Evolutionary conservation across 2,888 invertebrate species (phyloP), one percentile per base, ranked within the genome.

Genomic region (Neoitamus cyanurus): DNA sequence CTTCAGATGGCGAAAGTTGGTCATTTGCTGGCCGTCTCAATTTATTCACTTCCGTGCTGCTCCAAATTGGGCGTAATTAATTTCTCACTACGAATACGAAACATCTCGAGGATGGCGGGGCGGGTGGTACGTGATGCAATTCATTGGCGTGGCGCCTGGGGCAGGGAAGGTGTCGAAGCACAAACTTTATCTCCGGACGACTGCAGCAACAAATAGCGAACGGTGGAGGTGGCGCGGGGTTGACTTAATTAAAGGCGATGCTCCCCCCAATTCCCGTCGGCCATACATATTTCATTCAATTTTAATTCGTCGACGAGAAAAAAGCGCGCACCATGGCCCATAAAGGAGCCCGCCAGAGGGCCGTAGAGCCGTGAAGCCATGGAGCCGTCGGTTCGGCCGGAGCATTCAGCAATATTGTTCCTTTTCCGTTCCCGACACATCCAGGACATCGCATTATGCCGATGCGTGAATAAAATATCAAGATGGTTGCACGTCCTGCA

Each of bases 401-500:
- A n/a, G n/a, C n/a, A n/a, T n/a, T n/a, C n/a, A n/a, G 30, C 36
- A 20, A 77, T 13, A 37, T 70, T 70, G 30, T 70, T 70, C 70
- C 70, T 25, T 28, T 30, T 25, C n/a, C 13, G 70, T 30, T 70
- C 30, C 70, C 70, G 11, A n/a, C 42, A 25, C 13, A 77, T 77
- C 30, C 77, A 30, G 77, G 77, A 46, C 73, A 77, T 42, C 42
- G 36, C 77, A 77, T 77, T 77, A 77, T 77, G 77, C 46, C 77
- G 77, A 77, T 42, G 37, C 77, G 77, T 77, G 42, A 77, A 77
- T 77, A 77, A 77, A 77, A 46, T 46, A 77, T 77, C 28, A 77
- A 30, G 77, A 42, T 73, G 28, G 46, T 46, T 28, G 42, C 77
- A 46, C 42, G 77, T 25, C 25, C 30, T 25, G 77, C 77, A 77